Percentiles rank a stretch among this genome's conserved stretches.
Evolutionary conservation across 92 coral and sea anemone genomes (phyloP).

Genomic region (Bergia sp.): DNA sequence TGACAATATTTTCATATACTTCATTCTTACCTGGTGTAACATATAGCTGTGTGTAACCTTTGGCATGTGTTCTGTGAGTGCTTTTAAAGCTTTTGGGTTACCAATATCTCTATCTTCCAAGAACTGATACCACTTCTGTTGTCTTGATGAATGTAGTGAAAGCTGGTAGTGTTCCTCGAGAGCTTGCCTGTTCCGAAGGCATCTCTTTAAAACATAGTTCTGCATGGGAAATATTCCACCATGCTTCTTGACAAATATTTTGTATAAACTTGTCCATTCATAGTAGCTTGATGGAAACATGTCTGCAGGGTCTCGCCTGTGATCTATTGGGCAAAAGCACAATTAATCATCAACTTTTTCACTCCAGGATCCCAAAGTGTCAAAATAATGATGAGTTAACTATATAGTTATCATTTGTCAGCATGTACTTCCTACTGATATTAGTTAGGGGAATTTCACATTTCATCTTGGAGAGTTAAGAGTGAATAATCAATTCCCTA

Average conservation of each 20-base stretch:
- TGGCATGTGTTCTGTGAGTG: constrained; percentile 98
- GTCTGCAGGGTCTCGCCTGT: constrained; percentile 63
- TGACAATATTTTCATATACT: neutral
- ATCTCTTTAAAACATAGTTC: constrained; percentile 95
- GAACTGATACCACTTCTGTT: constrained; percentile 99
- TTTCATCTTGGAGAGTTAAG: too few species aligned
- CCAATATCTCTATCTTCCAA: constrained; percentile 97
- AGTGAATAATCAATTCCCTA: neutral
- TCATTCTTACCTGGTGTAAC: constrained; percentile 85
- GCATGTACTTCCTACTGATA: too few species aligned
- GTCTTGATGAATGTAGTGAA: constrained; percentile 97
- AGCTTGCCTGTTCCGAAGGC: constrained; percentile 98
- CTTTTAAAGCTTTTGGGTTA: constrained; percentile 93
- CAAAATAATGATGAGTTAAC: too few species aligned
- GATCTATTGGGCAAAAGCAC: constrained; percentile 22
- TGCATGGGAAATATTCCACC: constrained; percentile 96
- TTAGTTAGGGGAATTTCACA: too few species aligned
- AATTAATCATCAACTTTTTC: neutral
- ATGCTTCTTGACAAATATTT: constrained; percentile 94
- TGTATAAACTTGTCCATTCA: constrained; percentile 98
- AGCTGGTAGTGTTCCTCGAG: constrained; percentile 98
- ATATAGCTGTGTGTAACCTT: constrained; percentile 99
- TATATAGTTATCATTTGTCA: too few species aligned
- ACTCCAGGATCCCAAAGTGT: neutral
- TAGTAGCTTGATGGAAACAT: constrained; percentile 94